Evolutionary conservation across 2,797 vertebrate genomes (phyloP).

Genomic region (Xerus rutilus): DNA sequence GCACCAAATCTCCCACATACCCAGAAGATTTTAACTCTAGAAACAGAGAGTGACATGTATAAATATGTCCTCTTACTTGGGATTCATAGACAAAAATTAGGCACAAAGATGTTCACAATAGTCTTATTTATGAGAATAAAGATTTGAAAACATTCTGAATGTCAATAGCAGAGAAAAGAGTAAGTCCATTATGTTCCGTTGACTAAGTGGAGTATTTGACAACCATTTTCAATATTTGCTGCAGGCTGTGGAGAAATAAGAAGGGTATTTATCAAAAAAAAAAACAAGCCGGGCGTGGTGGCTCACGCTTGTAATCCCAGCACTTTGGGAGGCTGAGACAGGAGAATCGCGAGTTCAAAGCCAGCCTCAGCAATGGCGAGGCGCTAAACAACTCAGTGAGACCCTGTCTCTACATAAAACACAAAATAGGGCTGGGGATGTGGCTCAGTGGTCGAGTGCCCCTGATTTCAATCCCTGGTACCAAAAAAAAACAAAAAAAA

Average conservation of each 20-base stretch:
- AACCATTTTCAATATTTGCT: slow-evolving; percentile 25
- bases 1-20: neutral
- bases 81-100: neutral
- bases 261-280: neutral
- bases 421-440: no score
- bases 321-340: neutral
- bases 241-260: neutral
- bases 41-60: neutral
- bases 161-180: slow-evolving; percentile 43
- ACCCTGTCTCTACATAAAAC: no score
- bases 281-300: neutral
- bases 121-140: slow-evolving; percentile 53
- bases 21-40: slow-evolving; percentile 39
- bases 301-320: neutral
- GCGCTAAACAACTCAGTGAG: no score
- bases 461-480: no score
- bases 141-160: slow-evolving; percentile 53
- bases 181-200: slow-evolving; percentile 55
- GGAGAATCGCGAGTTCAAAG: no score
- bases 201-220: slow-evolving; percentile 49
- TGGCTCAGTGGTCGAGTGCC: no score
- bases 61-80: neutral
- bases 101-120: slow-evolving; percentile 47
- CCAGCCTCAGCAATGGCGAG: no score
- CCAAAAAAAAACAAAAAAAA: no score